phyloP scores from a whole-genome alignment of 2,888 invertebrate species.

The Ormyrus nitidulus region DNA sequence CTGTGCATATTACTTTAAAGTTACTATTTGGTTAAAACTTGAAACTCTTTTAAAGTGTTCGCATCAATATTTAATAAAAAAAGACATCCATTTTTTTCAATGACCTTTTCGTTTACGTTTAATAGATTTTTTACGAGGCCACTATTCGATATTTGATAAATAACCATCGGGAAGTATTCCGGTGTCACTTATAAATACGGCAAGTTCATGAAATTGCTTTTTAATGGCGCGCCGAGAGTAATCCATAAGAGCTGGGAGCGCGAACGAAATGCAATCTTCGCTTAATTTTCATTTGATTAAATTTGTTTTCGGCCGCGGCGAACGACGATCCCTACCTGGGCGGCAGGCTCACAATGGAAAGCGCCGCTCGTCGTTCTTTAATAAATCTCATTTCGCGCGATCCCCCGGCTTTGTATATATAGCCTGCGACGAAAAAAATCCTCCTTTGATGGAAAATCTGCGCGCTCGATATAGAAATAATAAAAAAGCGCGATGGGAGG shows the following conservation, averaged over 20 bases:
- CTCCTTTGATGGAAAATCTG: slow-evolving; percentile 33
- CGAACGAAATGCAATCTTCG: not conserved
- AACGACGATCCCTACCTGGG: no score
- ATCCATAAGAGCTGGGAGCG: not conserved
- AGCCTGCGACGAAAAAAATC: slow-evolving; percentile 7
- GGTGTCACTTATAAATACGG: slow-evolving; percentile 9
- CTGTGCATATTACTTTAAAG: no score
- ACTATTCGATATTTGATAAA: slow-evolving; percentile 30
- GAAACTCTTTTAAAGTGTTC: no score
- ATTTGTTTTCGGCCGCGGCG: slow-evolving; percentile 10
- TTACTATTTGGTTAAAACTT: no score
- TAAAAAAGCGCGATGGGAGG: slow-evolving; percentile 15
- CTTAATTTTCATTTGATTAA: slow-evolving; percentile 44
- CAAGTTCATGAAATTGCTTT: slow-evolving; percentile 30
- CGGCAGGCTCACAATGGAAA: slow-evolving; percentile 10
- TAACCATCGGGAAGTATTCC: slow-evolving; percentile 5
- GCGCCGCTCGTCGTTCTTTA: slow-evolving; percentile 18
- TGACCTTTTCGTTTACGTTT: no score
- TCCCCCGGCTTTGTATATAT: not conserved
- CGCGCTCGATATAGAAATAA: slow-evolving; percentile 8
- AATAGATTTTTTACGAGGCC: no score
- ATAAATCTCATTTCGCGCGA: slow-evolving; percentile 46
- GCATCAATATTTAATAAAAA: no score
- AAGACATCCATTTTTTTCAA: no score
- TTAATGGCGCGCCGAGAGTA: slow-evolving; percentile 1